Conservation (phyloP, 2,797 vertebrate genomes). For the Sebastes minor region DNA sequence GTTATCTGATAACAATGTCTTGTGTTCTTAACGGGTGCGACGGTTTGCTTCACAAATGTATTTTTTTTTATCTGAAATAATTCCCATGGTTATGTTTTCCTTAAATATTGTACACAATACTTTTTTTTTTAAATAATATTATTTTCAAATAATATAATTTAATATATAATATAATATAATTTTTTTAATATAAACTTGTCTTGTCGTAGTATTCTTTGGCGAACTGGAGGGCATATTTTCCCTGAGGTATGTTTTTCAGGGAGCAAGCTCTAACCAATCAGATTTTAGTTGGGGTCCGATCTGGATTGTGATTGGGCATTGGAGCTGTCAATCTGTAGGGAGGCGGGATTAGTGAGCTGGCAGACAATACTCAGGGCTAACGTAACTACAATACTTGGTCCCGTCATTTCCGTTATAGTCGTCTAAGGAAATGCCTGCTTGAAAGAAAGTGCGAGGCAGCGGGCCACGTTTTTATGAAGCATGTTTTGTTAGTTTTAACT, state of each 20-base stretch:
- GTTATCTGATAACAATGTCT: not conserved
- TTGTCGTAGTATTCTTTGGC: slow-evolving; percentile 4
- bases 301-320: not conserved
- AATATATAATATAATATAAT: too few species aligned
- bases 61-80: not conserved
- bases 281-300: rapidly evolving
- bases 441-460: not conserved
- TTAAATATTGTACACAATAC: not conserved
- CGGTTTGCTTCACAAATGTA: not conserved
- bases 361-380: not conserved
- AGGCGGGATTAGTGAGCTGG: not conserved
- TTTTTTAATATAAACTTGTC: too few species aligned
- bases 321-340: not conserved
- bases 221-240: rapidly evolving
- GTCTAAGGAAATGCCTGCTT: slow-evolving; percentile 29
- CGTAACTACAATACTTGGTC: rapidly evolving
- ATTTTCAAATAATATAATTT: too few species aligned
- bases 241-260: not conserved
- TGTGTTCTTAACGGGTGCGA: not conserved
- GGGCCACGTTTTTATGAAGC: slow-evolving; percentile 61
- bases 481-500: slow-evolving; percentile 20
- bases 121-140: too few species aligned
- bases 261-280: slow-evolving; percentile 2
- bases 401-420: slow-evolving; percentile 70
- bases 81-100: not conserved